Conservation (phyloP, 1,140 invertebrate genomes). For the Triops longicaudatus region DNA sequence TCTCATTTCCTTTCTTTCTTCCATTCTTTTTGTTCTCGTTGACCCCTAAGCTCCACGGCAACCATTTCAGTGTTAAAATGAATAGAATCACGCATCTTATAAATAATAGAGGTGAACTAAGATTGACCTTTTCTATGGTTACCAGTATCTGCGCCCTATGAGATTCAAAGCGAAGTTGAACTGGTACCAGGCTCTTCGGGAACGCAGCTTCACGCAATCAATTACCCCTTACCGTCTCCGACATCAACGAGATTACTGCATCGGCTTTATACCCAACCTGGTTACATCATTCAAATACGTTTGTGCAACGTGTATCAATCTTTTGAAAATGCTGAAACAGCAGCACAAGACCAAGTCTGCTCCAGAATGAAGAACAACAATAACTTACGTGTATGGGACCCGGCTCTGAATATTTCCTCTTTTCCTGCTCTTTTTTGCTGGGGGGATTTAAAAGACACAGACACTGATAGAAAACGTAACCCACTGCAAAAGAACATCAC, state of each 20-base stretch:
- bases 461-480: not conserved
- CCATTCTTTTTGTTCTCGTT: not conserved
- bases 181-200: not conserved
- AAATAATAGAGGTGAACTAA: not conserved
- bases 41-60: not conserved
- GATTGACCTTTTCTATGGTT: not conserved
- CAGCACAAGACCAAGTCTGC: not conserved
- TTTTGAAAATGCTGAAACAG: not conserved
- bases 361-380: not conserved
- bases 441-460: not conserved
- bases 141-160: not conserved
- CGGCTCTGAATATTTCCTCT: not conserved
- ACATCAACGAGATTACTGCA: constrained; percentile 44
- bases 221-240: constrained; percentile 39
- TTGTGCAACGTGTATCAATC: constrained; percentile 13
- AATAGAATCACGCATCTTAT: not conserved
- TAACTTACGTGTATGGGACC: not conserved
- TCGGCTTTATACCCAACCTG: constrained; percentile 48
- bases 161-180: not conserved
- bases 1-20: not conserved
- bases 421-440: not conserved
- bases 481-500: not conserved
- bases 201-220: not conserved
- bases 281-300: constrained; percentile 46
- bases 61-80: not conserved